Percentiles rank a stretch among this genome's conserved stretches.
Conservation (phyloP, 37 sponge, comb jelly and placozoan species). For the Axinella damicornis region DNA sequence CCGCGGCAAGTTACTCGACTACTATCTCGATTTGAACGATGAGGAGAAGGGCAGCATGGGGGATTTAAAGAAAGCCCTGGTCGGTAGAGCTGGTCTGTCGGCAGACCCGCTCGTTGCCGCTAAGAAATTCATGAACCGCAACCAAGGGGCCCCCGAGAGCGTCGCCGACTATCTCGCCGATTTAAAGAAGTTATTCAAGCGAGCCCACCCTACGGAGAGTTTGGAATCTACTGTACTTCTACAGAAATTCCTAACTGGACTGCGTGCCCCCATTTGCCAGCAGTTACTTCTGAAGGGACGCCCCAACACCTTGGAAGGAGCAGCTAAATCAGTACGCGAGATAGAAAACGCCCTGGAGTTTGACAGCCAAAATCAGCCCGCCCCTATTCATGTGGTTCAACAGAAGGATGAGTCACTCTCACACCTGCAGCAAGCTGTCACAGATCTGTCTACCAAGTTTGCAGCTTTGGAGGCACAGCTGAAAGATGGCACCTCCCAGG, state of each 20-base stretch:
- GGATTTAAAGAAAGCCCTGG: conserved; percentile 24
- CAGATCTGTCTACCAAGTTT: too few species aligned
- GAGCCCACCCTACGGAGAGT: conserved; percentile 19
- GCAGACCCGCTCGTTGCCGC: conserved; percentile 31
- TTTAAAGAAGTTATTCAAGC: conserved; percentile 14
- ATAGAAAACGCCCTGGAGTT: conserved; percentile 45
- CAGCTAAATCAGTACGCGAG: conserved; percentile 17
- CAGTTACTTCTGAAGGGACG: conserved; percentile 25
- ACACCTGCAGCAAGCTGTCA: too few species aligned
- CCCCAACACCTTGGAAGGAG: conserved; percentile 22
- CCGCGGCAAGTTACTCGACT: conserved; percentile 44
- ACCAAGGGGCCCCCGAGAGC: conserved; percentile 23
- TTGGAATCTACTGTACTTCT: conserved; percentile 23
- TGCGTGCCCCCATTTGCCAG: conserved; percentile 24
- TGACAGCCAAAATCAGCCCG: neutral
- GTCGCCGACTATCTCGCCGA: conserved; percentile 8
- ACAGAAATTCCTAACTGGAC: conserved; percentile 45
- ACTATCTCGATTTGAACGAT: conserved; percentile 39
- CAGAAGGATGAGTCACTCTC: too few species aligned
- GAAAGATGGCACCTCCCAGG: too few species aligned
- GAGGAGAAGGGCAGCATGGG: conserved; percentile 4
- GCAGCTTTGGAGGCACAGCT: neutral
- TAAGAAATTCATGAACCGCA: conserved; percentile 15
- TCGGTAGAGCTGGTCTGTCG: conserved; percentile 6
- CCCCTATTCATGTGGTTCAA: too few species aligned